A percentile compares a stretch with the other conserved stretches of the same genome.
Conservation (phyloP, 2,113 vertebrate genomes). For the Odocoileus virginianus region DNA sequence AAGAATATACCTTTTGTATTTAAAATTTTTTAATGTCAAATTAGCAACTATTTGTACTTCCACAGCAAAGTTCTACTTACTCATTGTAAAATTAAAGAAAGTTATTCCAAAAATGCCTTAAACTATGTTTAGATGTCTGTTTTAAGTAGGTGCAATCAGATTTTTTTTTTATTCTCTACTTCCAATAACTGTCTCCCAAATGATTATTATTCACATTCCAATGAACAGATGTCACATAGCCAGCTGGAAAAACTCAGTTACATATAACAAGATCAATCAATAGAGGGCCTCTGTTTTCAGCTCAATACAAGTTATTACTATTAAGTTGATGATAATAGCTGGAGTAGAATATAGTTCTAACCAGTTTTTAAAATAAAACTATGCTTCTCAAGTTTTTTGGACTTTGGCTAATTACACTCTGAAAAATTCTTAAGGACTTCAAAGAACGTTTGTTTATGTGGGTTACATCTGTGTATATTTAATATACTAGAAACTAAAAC, state of each 20-base stretch:
- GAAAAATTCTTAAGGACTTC: neutral
- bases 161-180: neutral
- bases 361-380: neutral
- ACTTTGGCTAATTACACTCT: neutral
- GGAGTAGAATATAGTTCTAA: neutral
- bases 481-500: neutral
- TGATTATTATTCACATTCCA: neutral
- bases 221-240: neutral
- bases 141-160: neutral
- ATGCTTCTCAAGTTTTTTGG: neutral
- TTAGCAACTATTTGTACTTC: neutral
- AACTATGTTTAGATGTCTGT: neutral
- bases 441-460: slow-evolving; percentile 1
- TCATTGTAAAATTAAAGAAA: neutral
- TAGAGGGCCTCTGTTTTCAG: neutral
- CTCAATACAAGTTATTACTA: neutral
- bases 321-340: neutral
- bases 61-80: neutral
- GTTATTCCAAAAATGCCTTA: neutral
- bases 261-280: neutral
- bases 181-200: neutral
- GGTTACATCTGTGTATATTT: neutral
- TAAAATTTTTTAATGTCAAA: neutral
- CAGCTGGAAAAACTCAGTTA: neutral
- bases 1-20: neutral